phyloP scores from a whole-genome alignment of 2,113 vertebrate genomes.

The Pollimyrus isidori region DNA sequence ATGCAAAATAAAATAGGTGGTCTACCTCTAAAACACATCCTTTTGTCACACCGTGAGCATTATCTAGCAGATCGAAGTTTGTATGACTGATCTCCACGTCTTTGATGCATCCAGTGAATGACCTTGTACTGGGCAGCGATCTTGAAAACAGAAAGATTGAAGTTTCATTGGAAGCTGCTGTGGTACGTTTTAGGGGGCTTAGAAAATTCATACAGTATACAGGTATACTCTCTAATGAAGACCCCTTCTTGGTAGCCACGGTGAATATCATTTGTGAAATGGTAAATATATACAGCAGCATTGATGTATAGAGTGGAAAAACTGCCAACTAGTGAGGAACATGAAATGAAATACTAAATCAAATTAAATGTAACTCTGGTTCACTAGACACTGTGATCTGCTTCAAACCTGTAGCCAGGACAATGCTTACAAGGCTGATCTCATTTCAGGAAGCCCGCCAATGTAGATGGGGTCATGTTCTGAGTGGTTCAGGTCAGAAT shows the following conservation, averaged over 20 bases:
- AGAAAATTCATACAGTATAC: background rate
- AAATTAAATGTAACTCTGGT: background rate
- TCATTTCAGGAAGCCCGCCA: slow-evolving; percentile 76
- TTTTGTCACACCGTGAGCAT: slow-evolving; percentile 85
- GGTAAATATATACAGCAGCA: background rate
- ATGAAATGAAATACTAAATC: background rate
- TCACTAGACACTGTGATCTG: background rate
- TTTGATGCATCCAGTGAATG: slow-evolving; percentile 57
- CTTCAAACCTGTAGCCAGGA: background rate
- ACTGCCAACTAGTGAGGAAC: background rate
- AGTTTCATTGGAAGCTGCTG: background rate
- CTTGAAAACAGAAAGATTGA: background rate
- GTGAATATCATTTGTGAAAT: background rate
- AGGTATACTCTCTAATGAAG: background rate
- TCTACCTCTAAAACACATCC: slow-evolving; percentile 77
- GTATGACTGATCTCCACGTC: slow-evolving; percentile 87
- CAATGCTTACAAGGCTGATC: slow-evolving; percentile 64
- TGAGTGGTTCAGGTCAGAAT: slow-evolving; percentile 84
- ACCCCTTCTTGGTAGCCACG: background rate
- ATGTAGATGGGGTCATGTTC: slow-evolving; percentile 86
- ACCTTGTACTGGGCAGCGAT: background rate
- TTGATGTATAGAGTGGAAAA: background rate
- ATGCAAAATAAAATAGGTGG: background rate
- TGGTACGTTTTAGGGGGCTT: background rate
- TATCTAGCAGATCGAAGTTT: slow-evolving; percentile 83